These are phyloP conservation scores for Rosalia funebris DNA, from an alignment of 2,888 invertebrate species.

Conservation along the genomic window DNA sequence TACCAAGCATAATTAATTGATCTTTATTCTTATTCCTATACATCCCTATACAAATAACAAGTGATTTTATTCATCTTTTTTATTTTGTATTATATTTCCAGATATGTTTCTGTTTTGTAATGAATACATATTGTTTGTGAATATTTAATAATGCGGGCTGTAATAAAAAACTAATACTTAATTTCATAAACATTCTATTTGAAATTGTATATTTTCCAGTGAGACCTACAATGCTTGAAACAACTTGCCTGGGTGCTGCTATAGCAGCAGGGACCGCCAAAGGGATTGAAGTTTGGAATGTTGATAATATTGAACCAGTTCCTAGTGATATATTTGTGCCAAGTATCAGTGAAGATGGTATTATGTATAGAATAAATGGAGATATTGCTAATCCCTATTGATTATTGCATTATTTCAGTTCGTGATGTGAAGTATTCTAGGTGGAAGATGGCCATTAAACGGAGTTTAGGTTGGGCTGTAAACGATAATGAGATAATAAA, in stretches of 20 bases:
- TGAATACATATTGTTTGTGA: too few relatives aligned
- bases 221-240: slow-evolving; percentile 88
- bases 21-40: too few relatives aligned
- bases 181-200: too few relatives aligned
- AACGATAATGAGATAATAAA: slow-evolving; percentile 54
- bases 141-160: too few relatives aligned
- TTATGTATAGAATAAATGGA: too few relatives aligned
- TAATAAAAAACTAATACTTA: too few relatives aligned
- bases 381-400: too few relatives aligned
- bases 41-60: too few relatives aligned
- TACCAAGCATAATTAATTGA: too few relatives aligned
- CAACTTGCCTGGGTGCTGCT: slow-evolving; percentile 93
- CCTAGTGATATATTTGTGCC: slow-evolving; percentile 82
- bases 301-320: slow-evolving; percentile 72
- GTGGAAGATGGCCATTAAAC: slow-evolving; percentile 88
- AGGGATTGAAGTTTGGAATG: slow-evolving; percentile 77
- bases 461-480: slow-evolving; percentile 83
- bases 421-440: slow-evolving; percentile 81
- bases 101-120: too few relatives aligned
- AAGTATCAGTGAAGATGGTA: slow-evolving; percentile 77
- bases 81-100: too few relatives aligned
- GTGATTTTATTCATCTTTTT: too few relatives aligned
- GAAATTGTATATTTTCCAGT: slow-evolving; percentile 68
- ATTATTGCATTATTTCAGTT: slow-evolving; percentile 69
- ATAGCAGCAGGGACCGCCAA: slow-evolving; percentile 86